A percentile compares a stretch with the other conserved stretches of the same genome.
These are phyloP conservation scores for Sinodicranocentrus sp. DNA, from an alignment of 2,888 invertebrate genomes.

Conservation along the genomic window DNA sequence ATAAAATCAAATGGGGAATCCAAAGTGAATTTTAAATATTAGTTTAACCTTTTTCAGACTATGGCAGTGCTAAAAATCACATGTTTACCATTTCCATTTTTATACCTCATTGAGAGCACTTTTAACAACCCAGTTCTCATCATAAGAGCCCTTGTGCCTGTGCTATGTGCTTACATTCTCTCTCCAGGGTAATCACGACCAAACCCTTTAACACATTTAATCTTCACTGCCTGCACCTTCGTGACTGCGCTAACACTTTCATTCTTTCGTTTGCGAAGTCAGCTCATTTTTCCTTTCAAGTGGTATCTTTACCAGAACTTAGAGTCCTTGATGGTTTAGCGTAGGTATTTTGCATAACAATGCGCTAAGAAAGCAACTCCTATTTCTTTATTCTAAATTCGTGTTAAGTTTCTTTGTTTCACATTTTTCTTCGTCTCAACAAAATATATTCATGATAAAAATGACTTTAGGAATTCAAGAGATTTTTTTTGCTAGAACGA, in stretches of 20 bases:
- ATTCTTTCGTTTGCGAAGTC: constrained; percentile 25
- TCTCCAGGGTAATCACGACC: background rate
- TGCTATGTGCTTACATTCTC: background rate
- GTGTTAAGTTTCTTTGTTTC: constrained; percentile 4
- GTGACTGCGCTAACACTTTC: constrained; percentile 6
- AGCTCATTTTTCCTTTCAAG: constrained; percentile 19
- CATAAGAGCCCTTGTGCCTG: constrained; percentile 4
- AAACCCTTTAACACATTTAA: constrained; percentile 10
- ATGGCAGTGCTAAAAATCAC: background rate
- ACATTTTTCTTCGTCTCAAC: too few relatives aligned
- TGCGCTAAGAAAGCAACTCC: background rate
- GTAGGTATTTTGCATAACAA: constrained; percentile 26
- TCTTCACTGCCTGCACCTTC: background rate
- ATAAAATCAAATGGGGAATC: too few relatives aligned
- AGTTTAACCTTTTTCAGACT: background rate
- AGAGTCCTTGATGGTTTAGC: constrained; percentile 41
- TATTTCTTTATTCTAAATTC: constrained; percentile 4
- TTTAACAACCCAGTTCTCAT: background rate
- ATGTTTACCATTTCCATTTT: constrained; percentile 18
- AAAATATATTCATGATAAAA: too few relatives aligned
- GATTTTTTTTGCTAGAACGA: too few relatives aligned
- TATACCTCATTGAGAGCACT: background rate
- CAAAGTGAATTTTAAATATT: constrained; percentile 21
- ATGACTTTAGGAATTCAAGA: too few relatives aligned
- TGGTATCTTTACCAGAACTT: background rate